A percentile compares a stretch with the other conserved stretches of the same genome.
Evolutionary conservation across 1,140 invertebrate species (phyloP).

Genomic region (Hetaerina americana): DNA sequence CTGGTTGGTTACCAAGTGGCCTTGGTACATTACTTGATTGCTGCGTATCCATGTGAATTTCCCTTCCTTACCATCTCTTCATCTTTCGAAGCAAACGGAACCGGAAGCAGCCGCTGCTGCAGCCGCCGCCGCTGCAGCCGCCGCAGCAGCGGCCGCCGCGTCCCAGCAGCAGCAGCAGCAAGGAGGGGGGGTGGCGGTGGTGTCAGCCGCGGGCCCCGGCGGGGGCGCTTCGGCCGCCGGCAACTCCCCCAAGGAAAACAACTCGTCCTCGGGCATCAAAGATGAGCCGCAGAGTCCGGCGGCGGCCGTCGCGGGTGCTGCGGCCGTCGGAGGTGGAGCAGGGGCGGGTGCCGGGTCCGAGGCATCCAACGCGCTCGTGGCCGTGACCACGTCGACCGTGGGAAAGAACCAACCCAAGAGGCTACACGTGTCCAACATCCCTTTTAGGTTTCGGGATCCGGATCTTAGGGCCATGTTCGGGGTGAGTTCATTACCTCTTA

Average conservation of each 20-base stretch:
- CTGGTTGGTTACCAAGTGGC: no score
- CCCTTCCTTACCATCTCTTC: no score
- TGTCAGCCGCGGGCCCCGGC: not conserved
- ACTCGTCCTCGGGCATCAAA: not conserved
- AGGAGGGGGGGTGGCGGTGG: not conserved
- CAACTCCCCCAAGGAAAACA: not conserved
- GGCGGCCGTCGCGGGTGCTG: conserved; percentile 28
- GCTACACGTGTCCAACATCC: conserved; percentile 96
- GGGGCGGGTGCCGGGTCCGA: conserved; percentile 14
- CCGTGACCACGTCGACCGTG: conserved; percentile 20
- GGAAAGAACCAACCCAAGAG: conserved; percentile 63
- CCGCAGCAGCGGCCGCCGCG: not conserved
- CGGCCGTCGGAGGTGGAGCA: conserved; percentile 26
- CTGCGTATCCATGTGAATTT: no score
- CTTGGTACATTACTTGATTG: no score
- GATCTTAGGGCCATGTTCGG: conserved; percentile 96
- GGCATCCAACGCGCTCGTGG: conserved; percentile 19
- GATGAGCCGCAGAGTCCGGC: conserved; percentile 26
- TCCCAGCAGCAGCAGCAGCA: not conserved
- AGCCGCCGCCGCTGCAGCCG: not conserved
- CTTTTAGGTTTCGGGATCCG: conserved; percentile 94
- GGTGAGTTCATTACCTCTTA: no score
- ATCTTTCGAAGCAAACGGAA: not conserved
- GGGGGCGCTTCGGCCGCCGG: not conserved
- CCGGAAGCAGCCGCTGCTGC: not conserved